Base-by-base conservation (phyloP, 2,888 invertebrate genomes). In the Shargacucullia verbasci region DNA sequence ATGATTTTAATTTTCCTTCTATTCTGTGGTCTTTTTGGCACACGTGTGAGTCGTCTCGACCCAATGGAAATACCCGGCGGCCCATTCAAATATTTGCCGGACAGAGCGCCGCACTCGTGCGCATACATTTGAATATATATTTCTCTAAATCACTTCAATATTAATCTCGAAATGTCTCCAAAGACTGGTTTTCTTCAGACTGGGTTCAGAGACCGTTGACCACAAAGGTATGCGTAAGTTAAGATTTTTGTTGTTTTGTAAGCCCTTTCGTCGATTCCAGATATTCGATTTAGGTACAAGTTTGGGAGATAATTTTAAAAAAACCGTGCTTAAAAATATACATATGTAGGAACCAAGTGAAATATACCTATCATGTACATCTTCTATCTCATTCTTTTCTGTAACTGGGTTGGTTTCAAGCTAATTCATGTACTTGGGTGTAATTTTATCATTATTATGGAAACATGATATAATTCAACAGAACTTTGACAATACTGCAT, bases 41-140 rank as follows among this genome's bases (percentile, higher is more conserved):
- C 33, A 20, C 9, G 29, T 62, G 59, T 61, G 66, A 62, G 70
- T 48, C n/a, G 10, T 14, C 29, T 53, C 7, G 11, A 55, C n/a
- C 10, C 29, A n/a, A 45, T 55, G 59, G 58, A 63, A 64, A 70
- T 56, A 59, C 55, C 69, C 29, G 33, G 25, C 37, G 29, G 10
- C 38, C 40, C 37, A 62, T 34, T 46, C 59, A 48, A 70, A 71
- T 70, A 72, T 71, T 76, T 59, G 70, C 47, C 35, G 57, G 59
- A 46, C 31, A 46, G 40, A 37, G 59, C 59, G 45, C 60, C 69
- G 40, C 38, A 45, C 43, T 58, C 47, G 40, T 48, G 34, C 39
- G 74, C 72, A 78, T 80, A 79, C 45, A 82, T 82, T 83, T 75
- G 66, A 75, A 83, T 81, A 83, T 81, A 83, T 65, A 76, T 79